These are phyloP conservation scores for Camponotus vicinus DNA, from an alignment of 1,140 invertebrate genomes.

Conservation along the genomic window DNA sequence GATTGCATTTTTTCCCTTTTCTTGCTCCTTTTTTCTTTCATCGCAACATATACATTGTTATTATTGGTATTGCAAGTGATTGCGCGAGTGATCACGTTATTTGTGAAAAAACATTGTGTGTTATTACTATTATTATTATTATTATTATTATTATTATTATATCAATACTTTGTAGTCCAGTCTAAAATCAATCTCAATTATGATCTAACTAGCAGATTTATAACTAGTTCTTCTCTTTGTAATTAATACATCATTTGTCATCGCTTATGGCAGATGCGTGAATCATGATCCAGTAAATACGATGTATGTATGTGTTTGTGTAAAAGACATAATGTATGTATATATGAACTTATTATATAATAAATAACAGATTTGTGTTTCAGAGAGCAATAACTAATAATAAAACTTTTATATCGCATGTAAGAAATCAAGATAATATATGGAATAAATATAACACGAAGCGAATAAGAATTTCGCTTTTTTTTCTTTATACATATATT, in stretches of 20 bases:
- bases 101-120: slow-evolving; percentile 47
- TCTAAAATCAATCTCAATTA: slow-evolving; percentile 36
- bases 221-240: neutral
- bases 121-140: neutral
- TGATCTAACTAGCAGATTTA: neutral
- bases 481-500: neutral
- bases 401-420: neutral
- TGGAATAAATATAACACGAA: neutral
- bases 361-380: slow-evolving; percentile 46
- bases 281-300: neutral
- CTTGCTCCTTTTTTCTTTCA: neutral
- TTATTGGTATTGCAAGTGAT: slow-evolving; percentile 62
- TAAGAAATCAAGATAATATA: neutral
- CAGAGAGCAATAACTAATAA: slow-evolving; percentile 29
- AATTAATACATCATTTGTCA: neutral
- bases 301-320: neutral
- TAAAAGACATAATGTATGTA: no score
- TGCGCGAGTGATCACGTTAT: slow-evolving; percentile 23
- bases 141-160: slow-evolving; percentile 9
- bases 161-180: slow-evolving; percentile 45
- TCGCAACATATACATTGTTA: slow-evolving; percentile 64
- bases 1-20: slow-evolving; percentile 63
- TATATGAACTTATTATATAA: slow-evolving; percentile 29
- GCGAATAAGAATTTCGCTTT: neutral
- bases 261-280: neutral